phyloP scores from a whole-genome alignment of 92 coral and sea anemone species.

The Parazoanthus darwini region DNA sequence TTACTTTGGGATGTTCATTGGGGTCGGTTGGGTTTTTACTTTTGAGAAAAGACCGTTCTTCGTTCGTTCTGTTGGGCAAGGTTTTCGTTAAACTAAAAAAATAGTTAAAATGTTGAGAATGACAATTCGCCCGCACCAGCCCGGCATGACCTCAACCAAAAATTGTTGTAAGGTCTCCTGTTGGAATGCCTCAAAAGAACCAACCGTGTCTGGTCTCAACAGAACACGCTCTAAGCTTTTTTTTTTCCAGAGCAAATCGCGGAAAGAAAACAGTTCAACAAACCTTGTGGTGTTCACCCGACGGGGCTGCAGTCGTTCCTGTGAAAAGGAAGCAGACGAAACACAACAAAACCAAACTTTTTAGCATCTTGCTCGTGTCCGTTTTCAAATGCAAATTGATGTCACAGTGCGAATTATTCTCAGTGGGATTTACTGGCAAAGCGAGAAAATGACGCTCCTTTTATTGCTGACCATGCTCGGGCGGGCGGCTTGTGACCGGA shows the following conservation, averaged over 20 bases:
- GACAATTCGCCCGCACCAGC: background rate
- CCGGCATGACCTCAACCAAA: background rate
- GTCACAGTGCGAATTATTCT: background rate
- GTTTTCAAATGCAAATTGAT: background rate
- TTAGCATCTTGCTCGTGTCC: background rate
- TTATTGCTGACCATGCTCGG: background rate
- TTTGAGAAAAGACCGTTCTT: too few species aligned
- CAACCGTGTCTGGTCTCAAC: background rate
- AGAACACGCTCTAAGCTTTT: background rate
- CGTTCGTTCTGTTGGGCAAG: too few species aligned
- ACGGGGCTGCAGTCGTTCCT: background rate
- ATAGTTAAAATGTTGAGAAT: background rate
- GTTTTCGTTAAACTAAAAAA: background rate
- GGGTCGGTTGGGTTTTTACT: too few species aligned
- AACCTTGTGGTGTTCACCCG: background rate
- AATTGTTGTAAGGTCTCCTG: too few species aligned
- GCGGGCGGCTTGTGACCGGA: background rate
- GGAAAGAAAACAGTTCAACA: background rate
- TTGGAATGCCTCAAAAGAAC: background rate
- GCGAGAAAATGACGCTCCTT: background rate
- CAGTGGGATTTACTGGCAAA: background rate
- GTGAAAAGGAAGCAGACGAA: slow-evolving; percentile 1
- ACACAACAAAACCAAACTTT: background rate
- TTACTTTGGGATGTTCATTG: too few species aligned
- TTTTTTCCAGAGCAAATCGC: background rate